These are phyloP conservation scores for Drosophila setosimentum DNA, from an alignment of 2,888 invertebrate genomes.

Conservation along the genomic window DNA sequence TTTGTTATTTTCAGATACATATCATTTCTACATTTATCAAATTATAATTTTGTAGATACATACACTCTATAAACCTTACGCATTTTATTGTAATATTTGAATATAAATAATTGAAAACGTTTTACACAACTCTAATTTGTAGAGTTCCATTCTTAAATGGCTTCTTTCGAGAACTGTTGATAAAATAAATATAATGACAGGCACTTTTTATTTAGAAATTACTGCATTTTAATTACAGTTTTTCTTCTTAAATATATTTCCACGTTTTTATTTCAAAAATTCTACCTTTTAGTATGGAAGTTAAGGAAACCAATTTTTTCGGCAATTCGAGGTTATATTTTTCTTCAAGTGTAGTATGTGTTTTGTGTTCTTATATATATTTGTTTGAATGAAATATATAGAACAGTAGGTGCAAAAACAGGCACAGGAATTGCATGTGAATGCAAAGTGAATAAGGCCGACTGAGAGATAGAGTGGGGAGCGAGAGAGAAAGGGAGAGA, in stretches of 20 bases:
- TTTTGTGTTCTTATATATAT: conserved; percentile 63
- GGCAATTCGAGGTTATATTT: not conserved
- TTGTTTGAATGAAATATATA: conserved; percentile 58
- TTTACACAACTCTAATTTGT: no score
- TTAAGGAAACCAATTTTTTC: not conserved
- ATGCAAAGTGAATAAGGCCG: conserved; percentile 38
- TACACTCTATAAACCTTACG: no score
- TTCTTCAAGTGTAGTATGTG: conserved; percentile 9
- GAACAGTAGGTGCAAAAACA: conserved; percentile 73
- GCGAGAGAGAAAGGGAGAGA: not conserved
- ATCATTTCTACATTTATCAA: not conserved
- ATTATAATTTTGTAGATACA: not conserved
- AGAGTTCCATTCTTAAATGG: no score
- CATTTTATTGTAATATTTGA: no score
- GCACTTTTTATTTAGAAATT: not conserved
- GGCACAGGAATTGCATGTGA: conserved; percentile 71
- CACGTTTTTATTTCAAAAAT: not conserved
- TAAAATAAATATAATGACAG: no score
- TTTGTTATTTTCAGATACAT: not conserved
- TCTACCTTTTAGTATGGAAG: not conserved
- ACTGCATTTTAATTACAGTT: not conserved
- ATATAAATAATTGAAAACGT: no score
- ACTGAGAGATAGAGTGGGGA: conserved; percentile 1
- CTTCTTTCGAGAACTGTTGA: no score
- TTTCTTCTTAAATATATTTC: not conserved